These are phyloP conservation scores for Epinotia demarniana DNA, from an alignment of 2,888 invertebrate species.

Conservation along the genomic window DNA sequence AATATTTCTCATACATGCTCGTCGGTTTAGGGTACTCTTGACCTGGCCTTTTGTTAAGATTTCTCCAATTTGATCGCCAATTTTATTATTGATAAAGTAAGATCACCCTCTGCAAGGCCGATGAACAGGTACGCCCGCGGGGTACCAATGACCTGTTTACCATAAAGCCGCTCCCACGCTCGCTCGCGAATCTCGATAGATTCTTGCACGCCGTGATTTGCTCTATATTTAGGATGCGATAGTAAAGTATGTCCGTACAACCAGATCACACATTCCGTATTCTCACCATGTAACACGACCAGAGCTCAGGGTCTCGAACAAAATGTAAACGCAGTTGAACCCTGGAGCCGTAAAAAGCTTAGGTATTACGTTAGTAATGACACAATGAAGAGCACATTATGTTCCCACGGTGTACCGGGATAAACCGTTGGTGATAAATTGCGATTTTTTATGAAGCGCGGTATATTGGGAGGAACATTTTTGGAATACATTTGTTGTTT, in stretches of 20 bases:
- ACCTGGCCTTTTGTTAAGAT: no score
- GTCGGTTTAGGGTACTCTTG: no score
- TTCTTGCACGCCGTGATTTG: conserved; percentile 84
- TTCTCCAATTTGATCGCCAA: no score
- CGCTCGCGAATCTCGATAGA: conserved; percentile 74
- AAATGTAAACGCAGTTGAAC: conserved; percentile 1
- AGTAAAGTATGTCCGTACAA: conserved; percentile 3
- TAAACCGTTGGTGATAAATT: conserved; percentile 39
- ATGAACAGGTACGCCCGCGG: conserved; percentile 69
- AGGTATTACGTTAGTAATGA: conserved; percentile 43
- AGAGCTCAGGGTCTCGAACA: conserved; percentile 9
- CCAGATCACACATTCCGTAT: conserved; percentile 50
- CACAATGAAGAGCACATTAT: conserved; percentile 37
- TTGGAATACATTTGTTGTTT: not conserved
- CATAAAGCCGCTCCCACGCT: conserved; percentile 81
- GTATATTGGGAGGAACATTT: not conserved
- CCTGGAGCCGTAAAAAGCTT: conserved; percentile 21
- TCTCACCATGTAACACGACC: conserved; percentile 42
- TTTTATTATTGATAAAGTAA: not conserved
- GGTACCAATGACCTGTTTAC: conserved; percentile 83
- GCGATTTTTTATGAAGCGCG: conserved; percentile 30
- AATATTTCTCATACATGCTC: no score
- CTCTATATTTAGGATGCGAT: conserved; percentile 77
- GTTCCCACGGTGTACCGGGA: conserved; percentile 42
- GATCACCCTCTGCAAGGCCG: conserved; percentile 64